Conservation (phyloP, 1,140 invertebrate genomes). For the Maniola jurtina region DNA sequence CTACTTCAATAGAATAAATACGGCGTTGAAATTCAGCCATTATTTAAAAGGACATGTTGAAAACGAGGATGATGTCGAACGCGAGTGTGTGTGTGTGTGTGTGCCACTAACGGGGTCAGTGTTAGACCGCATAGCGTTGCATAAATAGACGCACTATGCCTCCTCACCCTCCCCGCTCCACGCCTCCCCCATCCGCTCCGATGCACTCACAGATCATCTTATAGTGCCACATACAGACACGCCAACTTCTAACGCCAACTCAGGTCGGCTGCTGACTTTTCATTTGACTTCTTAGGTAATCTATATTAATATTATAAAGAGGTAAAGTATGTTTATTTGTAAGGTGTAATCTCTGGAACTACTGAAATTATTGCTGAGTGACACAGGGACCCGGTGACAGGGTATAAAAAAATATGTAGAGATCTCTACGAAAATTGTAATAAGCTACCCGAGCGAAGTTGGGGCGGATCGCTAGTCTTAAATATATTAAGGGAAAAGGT, state of each 20-base stretch:
- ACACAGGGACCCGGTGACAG: no score
- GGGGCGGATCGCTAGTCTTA: no score
- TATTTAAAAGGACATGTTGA: slow-evolving; percentile 24
- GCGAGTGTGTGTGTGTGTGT: slow-evolving; percentile 63
- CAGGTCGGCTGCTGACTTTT: no score
- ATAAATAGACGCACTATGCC: slow-evolving; percentile 58
- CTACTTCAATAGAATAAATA: background rate
- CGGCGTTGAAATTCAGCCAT: background rate
- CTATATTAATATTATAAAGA: no score
- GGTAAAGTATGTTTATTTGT: no score
- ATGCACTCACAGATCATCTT: slow-evolving; percentile 40
- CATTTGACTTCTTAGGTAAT: no score
- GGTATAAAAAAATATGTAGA: no score
- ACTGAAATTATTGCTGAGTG: no score
- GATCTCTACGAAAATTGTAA: no score
- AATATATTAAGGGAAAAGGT: no score
- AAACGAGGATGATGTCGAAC: slow-evolving; percentile 30
- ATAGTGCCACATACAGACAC: background rate
- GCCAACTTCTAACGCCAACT: background rate
- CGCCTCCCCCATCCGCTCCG: slow-evolving; percentile 26
- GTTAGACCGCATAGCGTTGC: slow-evolving; percentile 73
- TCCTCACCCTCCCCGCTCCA: slow-evolving; percentile 17
- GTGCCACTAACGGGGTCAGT: slow-evolving; percentile 70
- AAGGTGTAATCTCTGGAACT: no score
- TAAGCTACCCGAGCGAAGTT: no score